Percentiles rank a stretch among this genome's conserved stretches.
phyloP scores from a whole-genome alignment of 2,113 vertebrate species.

The Upupa epops region DNA sequence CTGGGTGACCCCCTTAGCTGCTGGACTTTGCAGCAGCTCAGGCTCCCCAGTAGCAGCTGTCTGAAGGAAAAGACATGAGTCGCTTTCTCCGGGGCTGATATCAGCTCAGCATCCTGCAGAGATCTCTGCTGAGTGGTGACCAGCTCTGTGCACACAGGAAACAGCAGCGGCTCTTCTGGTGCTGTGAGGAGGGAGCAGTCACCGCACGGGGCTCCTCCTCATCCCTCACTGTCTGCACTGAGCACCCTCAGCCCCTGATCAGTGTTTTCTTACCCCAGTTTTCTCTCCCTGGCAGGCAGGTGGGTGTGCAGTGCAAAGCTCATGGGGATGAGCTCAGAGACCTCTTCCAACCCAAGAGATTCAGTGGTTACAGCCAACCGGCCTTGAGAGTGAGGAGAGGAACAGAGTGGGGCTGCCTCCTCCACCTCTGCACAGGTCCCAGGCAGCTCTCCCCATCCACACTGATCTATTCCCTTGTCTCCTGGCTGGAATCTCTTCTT shows the following conservation, averaged over 20 bases:
- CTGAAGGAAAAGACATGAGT: background rate
- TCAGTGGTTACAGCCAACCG: background rate
- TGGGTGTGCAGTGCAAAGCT: fast-evolving
- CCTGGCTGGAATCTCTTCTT: background rate
- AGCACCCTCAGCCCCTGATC: background rate
- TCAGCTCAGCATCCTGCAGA: background rate
- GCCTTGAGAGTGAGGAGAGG: background rate
- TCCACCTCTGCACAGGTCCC: background rate
- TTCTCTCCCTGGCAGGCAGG: fast-evolving
- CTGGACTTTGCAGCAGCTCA: fast-evolving
- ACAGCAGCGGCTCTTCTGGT: fast-evolving
- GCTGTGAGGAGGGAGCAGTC: background rate
- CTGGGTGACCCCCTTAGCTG: background rate
- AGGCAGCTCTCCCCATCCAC: background rate
- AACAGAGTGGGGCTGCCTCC: background rate
- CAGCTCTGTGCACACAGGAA: background rate
- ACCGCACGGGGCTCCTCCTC: background rate
- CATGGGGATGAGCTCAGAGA: background rate
- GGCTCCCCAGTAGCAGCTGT: fast-evolving
- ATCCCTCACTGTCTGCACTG: background rate
- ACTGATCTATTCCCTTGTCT: background rate
- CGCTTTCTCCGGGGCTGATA: background rate
- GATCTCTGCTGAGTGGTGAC: background rate
- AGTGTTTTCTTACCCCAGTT: background rate
- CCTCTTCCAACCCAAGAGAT: too few species aligned